Percentiles rank a stretch among this genome's conserved stretches.
Evolutionary conservation across 2,113 vertebrate genomes (phyloP).

Genomic region (Myanophis thanlyinensis): DNA sequence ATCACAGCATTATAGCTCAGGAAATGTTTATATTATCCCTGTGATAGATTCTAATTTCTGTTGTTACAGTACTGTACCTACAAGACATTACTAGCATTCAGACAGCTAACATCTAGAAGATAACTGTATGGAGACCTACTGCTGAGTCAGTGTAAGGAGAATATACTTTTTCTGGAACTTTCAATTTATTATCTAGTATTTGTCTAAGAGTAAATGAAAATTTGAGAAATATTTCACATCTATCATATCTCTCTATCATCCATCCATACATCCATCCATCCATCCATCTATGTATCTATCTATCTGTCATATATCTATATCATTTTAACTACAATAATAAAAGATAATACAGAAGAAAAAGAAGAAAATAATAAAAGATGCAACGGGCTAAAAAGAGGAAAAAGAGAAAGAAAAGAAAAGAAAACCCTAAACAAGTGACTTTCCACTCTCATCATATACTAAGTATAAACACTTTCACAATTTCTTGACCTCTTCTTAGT

Average conservation of each 20-base stretch:
- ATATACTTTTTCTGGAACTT: background rate
- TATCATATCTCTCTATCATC: background rate
- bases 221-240: background rate
- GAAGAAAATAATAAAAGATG: background rate
- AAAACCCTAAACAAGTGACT: background rate
- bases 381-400: background rate
- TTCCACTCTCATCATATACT: background rate
- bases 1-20: background rate
- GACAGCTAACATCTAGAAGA: background rate
- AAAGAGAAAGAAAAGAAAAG: background rate
- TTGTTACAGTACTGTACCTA: background rate
- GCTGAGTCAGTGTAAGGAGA: background rate
- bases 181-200: background rate
- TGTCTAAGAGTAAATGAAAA: background rate
- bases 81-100: background rate
- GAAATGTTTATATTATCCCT: background rate
- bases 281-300: no score
- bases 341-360: background rate
- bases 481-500: background rate
- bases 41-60: background rate
- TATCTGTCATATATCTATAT: background rate
- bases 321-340: background rate
- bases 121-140: background rate
- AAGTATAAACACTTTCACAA: background rate
- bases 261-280: no score